phyloP scores from a whole-genome alignment of 2,888 invertebrate genomes.

The Neria commutata region DNA sequence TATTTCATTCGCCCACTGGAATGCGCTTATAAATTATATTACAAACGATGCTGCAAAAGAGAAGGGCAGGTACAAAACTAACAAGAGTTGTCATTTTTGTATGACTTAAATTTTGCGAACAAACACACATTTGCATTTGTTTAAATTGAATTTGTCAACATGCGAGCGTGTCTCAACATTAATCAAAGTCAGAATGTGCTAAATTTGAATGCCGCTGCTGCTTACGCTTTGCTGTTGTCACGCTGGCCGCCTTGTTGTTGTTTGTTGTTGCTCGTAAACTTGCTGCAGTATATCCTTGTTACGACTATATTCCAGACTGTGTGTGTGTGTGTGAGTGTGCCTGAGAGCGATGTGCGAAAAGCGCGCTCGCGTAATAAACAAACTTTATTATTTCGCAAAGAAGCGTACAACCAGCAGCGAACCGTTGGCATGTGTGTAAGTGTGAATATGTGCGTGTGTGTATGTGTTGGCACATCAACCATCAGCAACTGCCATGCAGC shows the following conservation, averaged over 20 bases:
- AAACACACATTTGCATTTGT: constrained; percentile 16
- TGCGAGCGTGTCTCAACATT: constrained; percentile 24
- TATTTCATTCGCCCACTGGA: no score
- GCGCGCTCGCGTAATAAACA: constrained; percentile 17
- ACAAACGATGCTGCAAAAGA: no score
- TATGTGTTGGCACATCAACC: no score
- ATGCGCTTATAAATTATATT: no score
- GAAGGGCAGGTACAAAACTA: no score
- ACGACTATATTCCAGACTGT: not conserved
- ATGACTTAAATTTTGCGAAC: not conserved
- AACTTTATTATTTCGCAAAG: constrained; percentile 18
- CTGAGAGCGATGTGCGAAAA: not conserved
- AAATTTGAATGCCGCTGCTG: not conserved
- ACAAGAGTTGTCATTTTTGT: no score
- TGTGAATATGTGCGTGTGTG: no score
- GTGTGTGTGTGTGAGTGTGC: constrained; percentile 2
- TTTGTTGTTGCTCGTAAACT: not conserved
- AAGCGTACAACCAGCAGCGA: no score
- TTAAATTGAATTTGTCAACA: constrained; percentile 29
- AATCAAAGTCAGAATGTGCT: constrained; percentile 26
- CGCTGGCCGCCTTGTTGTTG: not conserved
- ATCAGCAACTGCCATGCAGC: no score
- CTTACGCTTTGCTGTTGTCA: not conserved
- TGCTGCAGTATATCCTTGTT: not conserved
- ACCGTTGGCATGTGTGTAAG: no score